Evolutionary conservation across 2,797 vertebrate genomes (phyloP).

Genomic region (Nannoperca obscura): DNA sequence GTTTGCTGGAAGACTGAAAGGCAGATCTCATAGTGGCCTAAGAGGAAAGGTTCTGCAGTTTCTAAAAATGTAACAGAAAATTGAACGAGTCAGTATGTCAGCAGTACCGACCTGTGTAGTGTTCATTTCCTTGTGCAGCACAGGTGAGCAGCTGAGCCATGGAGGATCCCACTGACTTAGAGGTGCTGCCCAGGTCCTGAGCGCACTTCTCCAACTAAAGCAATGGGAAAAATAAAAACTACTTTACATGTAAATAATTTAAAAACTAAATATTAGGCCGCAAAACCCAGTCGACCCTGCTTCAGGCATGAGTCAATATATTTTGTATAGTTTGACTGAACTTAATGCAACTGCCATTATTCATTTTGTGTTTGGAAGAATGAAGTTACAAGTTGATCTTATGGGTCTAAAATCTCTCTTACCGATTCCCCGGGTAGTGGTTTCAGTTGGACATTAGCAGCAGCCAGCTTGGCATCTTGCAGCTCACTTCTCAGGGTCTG

Average conservation of each 20-base stretch:
- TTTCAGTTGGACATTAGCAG: slow-evolving; percentile 90
- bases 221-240: background rate
- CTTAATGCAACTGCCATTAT: background rate
- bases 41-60: background rate
- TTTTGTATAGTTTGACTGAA: background rate
- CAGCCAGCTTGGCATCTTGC: slow-evolving; percentile 95
- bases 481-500: slow-evolving; percentile 95
- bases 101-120: slow-evolving; percentile 93
- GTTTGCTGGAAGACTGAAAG: background rate
- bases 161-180: slow-evolving; percentile 97
- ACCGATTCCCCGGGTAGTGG: slow-evolving; percentile 98
- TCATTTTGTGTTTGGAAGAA: background rate
- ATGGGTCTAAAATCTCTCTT: slow-evolving; percentile 25
- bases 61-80: background rate
- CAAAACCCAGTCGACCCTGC: background rate
- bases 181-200: slow-evolving; percentile 97
- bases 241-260: background rate
- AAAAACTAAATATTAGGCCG: background rate
- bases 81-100: background rate
- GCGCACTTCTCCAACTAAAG: slow-evolving; percentile 95
- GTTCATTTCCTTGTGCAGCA: slow-evolving; percentile 97
- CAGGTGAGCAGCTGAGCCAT: slow-evolving; percentile 98
- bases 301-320: background rate
- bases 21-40: background rate
- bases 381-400: background rate